Evolutionary conservation across 2,113 vertebrate species (phyloP).

Genomic region (Ahaetulla prasina): DNA sequence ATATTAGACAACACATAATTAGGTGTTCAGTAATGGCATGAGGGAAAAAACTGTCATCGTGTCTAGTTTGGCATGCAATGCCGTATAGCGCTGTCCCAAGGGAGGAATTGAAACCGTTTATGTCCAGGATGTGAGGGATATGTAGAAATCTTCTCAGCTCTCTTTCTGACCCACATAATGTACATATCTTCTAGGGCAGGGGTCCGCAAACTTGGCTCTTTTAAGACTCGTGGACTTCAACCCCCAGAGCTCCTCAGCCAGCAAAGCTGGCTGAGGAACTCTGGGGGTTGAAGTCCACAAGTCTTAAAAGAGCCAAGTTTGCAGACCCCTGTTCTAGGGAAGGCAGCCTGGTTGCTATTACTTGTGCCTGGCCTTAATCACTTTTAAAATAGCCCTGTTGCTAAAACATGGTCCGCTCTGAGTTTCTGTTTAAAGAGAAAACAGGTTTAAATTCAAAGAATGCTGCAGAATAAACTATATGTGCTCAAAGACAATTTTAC

Average conservation of each 20-base stretch:
- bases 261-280: too few relatives aligned
- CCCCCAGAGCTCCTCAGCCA: too few relatives aligned
- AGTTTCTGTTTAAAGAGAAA: not conserved
- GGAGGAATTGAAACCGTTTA: too few relatives aligned
- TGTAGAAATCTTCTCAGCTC: not conserved
- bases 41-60: not conserved
- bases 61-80: not conserved
- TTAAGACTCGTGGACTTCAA: too few relatives aligned
- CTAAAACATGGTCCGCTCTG: not conserved
- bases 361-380: not conserved
- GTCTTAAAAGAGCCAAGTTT: too few relatives aligned
- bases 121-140: not conserved
- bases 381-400: not conserved
- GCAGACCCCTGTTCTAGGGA: too few relatives aligned
- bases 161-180: not conserved
- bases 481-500: not conserved
- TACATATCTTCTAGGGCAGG: not conserved
- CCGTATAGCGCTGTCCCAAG: not conserved
- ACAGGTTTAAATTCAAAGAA: not conserved
- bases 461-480: not conserved
- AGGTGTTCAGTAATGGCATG: not conserved
- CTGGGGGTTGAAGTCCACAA: too few relatives aligned
- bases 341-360: not conserved
- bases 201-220: too few relatives aligned
- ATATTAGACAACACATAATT: not conserved